These are phyloP conservation scores for Synergus gifuensis DNA, from an alignment of 2,888 invertebrate genomes.

Conservation along the genomic window DNA sequence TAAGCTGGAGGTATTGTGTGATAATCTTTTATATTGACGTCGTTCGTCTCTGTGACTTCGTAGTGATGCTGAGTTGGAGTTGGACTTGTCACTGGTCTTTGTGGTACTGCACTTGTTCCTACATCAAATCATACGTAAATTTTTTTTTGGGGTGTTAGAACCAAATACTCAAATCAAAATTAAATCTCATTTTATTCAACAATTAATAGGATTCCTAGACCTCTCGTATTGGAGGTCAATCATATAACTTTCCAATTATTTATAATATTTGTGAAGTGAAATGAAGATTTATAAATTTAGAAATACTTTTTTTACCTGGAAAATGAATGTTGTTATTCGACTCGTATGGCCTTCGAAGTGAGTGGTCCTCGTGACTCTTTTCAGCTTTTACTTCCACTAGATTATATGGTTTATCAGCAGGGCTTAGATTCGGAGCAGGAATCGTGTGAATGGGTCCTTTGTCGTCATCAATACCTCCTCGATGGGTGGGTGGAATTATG, in stretches of 20 bases:
- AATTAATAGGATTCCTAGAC: too few species aligned
- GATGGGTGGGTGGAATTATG: constrained; percentile 64
- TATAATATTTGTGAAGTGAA: too few species aligned
- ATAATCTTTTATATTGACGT: constrained; percentile 61
- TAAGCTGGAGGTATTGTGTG: constrained; percentile 63
- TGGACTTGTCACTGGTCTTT: constrained; percentile 47
- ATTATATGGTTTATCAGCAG: constrained; percentile 82
- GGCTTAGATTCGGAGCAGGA: constrained; percentile 89
- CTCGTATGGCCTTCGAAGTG: constrained; percentile 55
- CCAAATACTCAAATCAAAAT: not conserved
- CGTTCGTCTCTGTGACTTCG: constrained; percentile 71
- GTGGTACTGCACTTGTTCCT: constrained; percentile 48
- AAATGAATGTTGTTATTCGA: constrained; percentile 56
- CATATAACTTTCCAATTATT: too few species aligned
- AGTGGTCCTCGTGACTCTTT: constrained; percentile 48
- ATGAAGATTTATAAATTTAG: not conserved
- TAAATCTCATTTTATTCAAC: not conserved
- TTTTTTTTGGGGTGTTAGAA: not conserved
- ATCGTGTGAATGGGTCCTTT: constrained; percentile 91
- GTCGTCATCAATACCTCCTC: constrained; percentile 71
- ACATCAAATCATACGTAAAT: not conserved
- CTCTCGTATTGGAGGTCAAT: too few species aligned
- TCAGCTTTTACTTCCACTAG: constrained; percentile 68
- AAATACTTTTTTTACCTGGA: constrained; percentile 55
- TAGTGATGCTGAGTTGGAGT: constrained; percentile 64